Conservation (phyloP, 1,140 invertebrate genomes). For the Heliconius nattereri region DNA sequence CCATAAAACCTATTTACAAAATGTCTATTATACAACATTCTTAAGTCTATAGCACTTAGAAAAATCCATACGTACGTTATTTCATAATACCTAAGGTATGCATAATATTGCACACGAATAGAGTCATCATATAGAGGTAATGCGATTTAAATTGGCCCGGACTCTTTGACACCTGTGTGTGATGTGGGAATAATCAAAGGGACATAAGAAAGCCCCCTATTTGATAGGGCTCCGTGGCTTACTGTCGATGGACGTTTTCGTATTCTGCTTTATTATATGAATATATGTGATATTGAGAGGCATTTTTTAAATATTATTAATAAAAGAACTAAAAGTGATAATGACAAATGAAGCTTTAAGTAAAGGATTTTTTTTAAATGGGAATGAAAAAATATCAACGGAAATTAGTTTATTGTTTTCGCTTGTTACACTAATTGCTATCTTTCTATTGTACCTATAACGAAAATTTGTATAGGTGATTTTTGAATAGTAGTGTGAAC, state of each 20-base stretch:
- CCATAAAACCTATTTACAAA: no score
- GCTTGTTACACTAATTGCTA: no score
- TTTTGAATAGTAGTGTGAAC: no score
- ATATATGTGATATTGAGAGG: no score
- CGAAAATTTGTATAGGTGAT: no score
- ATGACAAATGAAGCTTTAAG: no score
- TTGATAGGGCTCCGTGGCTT: slow-evolving; percentile 58
- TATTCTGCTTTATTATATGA: slow-evolving; percentile 12
- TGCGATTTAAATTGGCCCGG: slow-evolving; percentile 66
- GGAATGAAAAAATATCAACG: no score
- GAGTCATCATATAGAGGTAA: slow-evolving; percentile 61
- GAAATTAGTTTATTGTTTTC: no score
- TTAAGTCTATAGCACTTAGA: slow-evolving; percentile 26
- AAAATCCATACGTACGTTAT: slow-evolving; percentile 30
- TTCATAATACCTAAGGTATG: slow-evolving; percentile 43
- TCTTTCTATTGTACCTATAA: no score
- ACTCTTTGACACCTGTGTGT: slow-evolving; percentile 54
- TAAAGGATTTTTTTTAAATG: no score
- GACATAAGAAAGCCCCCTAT: slow-evolving; percentile 47
- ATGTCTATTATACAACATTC: not conserved
- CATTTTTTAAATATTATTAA: not conserved
- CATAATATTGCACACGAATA: slow-evolving; percentile 60
- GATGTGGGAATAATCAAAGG: slow-evolving; percentile 51
- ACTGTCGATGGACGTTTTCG: slow-evolving; percentile 42
- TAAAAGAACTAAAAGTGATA: no score